A percentile compares a stretch with the other conserved stretches of the same genome.
These are phyloP conservation scores for Mesembrinibis cayennensis DNA, from an alignment of 2,113 vertebrate species.

Conservation along the genomic window DNA sequence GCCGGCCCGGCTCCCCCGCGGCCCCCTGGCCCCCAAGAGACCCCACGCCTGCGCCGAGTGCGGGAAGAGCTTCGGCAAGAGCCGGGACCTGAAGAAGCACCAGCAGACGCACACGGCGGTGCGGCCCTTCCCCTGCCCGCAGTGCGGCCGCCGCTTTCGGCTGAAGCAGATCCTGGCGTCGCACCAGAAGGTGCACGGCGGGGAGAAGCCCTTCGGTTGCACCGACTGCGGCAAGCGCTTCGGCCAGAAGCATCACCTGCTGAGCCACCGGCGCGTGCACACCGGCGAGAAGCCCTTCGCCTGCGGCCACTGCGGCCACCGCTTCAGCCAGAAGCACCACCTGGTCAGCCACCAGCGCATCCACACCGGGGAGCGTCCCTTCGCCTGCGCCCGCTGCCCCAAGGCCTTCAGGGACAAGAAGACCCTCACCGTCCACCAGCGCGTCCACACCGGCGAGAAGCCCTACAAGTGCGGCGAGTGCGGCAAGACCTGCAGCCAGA, in stretches of 20 bases:
- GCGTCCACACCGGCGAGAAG: slow-evolving; percentile 91
- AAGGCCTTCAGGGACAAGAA: slow-evolving; percentile 71
- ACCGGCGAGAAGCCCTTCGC: slow-evolving; percentile 42
- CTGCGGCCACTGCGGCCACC: slow-evolving; percentile 55
- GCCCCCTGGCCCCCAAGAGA: background rate
- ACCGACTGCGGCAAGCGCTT: slow-evolving; percentile 68
- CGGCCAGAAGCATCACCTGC: background rate
- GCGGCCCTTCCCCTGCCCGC: background rate
- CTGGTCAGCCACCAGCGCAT: slow-evolving; percentile 64
- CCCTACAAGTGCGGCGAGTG: slow-evolving; percentile 83
- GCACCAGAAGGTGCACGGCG: background rate
- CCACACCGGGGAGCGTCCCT: slow-evolving; percentile 68
- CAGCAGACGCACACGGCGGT: slow-evolving; percentile 25
- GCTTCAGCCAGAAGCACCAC: slow-evolving; percentile 67
- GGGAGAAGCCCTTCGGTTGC: background rate
- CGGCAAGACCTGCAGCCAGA: background rate
- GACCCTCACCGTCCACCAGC: background rate
- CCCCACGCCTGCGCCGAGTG: slow-evolving; percentile 5
- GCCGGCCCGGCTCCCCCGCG: background rate
- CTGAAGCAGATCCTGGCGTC: background rate
- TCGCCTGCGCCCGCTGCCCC: slow-evolving; percentile 62
- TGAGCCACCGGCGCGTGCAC: background rate
- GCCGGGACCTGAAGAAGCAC: slow-evolving; percentile 44
- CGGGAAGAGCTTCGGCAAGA: slow-evolving; percentile 22
- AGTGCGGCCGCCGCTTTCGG: background rate